Evolutionary conservation across 1,140 invertebrate genomes (phyloP), one percentile per base, ranked within the genome.

Genomic region (Aricia agestis): DNA sequence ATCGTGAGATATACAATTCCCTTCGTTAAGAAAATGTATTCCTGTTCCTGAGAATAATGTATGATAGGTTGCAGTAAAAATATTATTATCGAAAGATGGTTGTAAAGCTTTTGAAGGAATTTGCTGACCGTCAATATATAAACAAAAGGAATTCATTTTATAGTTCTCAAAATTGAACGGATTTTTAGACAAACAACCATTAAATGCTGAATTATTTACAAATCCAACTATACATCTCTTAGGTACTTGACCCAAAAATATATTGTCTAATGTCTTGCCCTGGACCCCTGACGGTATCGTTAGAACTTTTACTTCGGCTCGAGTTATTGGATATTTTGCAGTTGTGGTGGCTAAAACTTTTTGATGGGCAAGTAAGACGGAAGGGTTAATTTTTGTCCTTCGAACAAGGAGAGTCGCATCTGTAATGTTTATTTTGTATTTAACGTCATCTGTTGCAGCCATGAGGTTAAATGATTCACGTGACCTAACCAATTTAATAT

Each of bases 91-190:
- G 18, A 75, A 75, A 31, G 68, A 68, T 61, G 73, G 76, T 72
- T 74, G 74, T 68, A 75, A 77, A 15, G 77, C 59, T 68, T 77
- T 79, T 17, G 76, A 78, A 41, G 76, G 76, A 6, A 76, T 66
- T 61, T 80, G 72, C 41, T 71, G 45, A n/a, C 82, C 82, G 74
- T 89, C 84, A 31, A 85, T 78, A 61, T 82, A 86, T 67, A 89
- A 71, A 45, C 77, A 75, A 19, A 90, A 73, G 74, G 78, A 78
- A 68, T 84, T 86, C 10, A 89, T 71, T 31, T 72, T 63, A 77
- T 75, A 83, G 76, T 87, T 74, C 73, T 83, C 67, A 76, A 91
- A 90, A 75, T 86, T 81, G 70, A 84, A 90, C 0, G 89, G 87
- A 72, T n/a, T 91, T 92, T 73, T 65, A 17, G 17, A 74, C 32